Conservation (phyloP, 1,140 invertebrate genomes). For the Drosophila bipectinata region DNA sequence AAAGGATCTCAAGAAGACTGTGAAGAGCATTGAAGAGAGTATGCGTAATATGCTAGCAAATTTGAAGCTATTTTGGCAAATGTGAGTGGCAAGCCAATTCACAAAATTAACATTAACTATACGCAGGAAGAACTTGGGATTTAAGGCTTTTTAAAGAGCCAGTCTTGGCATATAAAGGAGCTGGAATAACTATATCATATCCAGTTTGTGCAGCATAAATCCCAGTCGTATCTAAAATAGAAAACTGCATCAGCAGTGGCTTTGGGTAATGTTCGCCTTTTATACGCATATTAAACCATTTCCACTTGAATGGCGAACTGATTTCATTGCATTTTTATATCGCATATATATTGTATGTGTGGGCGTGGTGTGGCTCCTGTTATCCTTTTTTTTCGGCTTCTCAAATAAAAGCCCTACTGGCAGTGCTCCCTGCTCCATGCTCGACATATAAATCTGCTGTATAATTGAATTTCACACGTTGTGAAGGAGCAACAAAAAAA, state of each 20-base stretch:
- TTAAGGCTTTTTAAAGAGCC: not conserved
- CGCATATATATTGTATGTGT: slow-evolving; percentile 2
- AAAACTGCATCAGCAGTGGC: slow-evolving; percentile 29
- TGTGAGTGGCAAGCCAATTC: not conserved
- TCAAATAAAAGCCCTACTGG: slow-evolving; percentile 57
- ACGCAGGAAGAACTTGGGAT: too few species aligned
- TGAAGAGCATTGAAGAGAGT: slow-evolving; percentile 23
- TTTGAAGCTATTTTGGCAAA: slow-evolving; percentile 15
- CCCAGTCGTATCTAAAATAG: slow-evolving; percentile 9
- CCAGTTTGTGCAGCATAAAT: not conserved
- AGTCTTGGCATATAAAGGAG: not conserved
- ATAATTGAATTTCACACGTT: slow-evolving; percentile 82
- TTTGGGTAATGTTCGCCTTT: slow-evolving; percentile 63
- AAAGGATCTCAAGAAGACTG: slow-evolving; percentile 9
- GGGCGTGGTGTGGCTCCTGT: slow-evolving; percentile 15
- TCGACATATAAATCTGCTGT: slow-evolving; percentile 77
- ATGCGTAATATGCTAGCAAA: slow-evolving; percentile 62
- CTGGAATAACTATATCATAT: not conserved
- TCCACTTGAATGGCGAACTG: slow-evolving; percentile 76
- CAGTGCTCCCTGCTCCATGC: slow-evolving; percentile 45
- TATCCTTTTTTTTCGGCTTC: slow-evolving; percentile 15
- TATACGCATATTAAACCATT: slow-evolving; percentile 79
- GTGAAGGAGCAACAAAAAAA: slow-evolving; percentile 32
- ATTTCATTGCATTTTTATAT: slow-evolving; percentile 70
- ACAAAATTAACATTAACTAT: too few species aligned